Percentiles rank a stretch among this genome's conserved stretches.
Conservation (phyloP, 2,797 vertebrate genomes). For the Borostomias antarcticus region DNA sequence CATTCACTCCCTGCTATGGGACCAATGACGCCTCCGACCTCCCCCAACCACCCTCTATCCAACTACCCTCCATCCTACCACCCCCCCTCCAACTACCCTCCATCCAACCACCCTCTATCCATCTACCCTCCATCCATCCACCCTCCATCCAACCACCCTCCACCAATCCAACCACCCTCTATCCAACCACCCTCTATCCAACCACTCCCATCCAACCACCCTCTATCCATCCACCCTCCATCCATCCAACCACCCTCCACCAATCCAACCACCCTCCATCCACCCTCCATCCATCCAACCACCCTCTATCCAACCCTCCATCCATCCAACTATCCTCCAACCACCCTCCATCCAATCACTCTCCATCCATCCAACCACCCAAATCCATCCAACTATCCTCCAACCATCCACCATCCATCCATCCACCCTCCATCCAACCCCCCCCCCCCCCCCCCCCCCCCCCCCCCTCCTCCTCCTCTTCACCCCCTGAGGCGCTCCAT, state of each 20-base stretch:
- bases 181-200: neutral
- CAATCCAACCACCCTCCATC: neutral
- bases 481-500: constrained; percentile 11
- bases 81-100: constrained; percentile 16
- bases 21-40: constrained; percentile 14
- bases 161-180: constrained; percentile 14
- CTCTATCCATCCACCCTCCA: constrained; percentile 2
- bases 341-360: constrained; percentile 3
- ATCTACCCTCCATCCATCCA: constrained; percentile 12
- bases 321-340: constrained; percentile 17
- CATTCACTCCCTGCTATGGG: constrained; percentile 25
- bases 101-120: neutral
- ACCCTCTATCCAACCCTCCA: constrained; percentile 7
- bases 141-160: neutral
- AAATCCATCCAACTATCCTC: constrained; percentile 8
- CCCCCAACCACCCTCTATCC: neutral
- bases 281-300: constrained; percentile 12
- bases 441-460: constrained; percentile 13
- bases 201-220: constrained; percentile 13
- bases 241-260: constrained; percentile 13
- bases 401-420: constrained; percentile 15
- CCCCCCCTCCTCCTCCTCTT: constrained; percentile 11
- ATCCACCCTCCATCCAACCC: neutral
- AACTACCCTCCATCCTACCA: constrained; percentile 11
- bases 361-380: constrained; percentile 6